phyloP scores from a whole-genome alignment of 2,888 invertebrate genomes.

The Pedicia rivosa region DNA sequence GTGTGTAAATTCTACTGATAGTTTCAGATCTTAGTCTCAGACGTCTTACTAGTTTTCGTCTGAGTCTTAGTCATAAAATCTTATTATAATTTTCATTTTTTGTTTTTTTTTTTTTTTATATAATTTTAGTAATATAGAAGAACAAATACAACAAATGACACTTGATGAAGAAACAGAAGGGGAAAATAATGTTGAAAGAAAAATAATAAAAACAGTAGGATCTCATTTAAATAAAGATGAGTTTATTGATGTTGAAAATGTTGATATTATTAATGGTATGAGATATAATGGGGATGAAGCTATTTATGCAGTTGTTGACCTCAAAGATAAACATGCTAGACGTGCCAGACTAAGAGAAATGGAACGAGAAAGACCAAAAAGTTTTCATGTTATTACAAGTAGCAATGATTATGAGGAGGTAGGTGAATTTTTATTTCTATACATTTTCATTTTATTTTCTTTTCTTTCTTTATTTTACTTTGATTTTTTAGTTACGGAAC shows the following conservation, averaged over 20 bases:
- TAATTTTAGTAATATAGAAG: conserved; percentile 12
- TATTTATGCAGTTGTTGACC: conserved; percentile 22
- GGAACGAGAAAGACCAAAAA: conserved; percentile 12
- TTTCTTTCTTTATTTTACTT: conserved; percentile 1
- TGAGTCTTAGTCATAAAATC: too few species aligned
- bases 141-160: conserved; percentile 17
- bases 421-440: conserved; percentile 5
- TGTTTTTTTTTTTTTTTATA: background rate
- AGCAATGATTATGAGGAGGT: conserved; percentile 18
- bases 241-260: background rate
- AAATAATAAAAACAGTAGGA: conserved; percentile 2
- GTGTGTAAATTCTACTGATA: too few species aligned
- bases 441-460: background rate
- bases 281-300: conserved; percentile 14
- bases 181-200: background rate
- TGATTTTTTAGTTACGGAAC: conserved; percentile 3
- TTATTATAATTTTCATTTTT: too few species aligned
- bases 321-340: conserved; percentile 20
- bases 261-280: too few species aligned
- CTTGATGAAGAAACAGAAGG: conserved; percentile 13
- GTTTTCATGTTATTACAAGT: conserved; percentile 14
- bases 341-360: conserved; percentile 15
- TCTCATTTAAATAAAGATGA: background rate
- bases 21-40: too few species aligned
- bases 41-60: too few species aligned